Conservation (phyloP, 2,888 invertebrate species). For the Uloborus plumipes region DNA sequence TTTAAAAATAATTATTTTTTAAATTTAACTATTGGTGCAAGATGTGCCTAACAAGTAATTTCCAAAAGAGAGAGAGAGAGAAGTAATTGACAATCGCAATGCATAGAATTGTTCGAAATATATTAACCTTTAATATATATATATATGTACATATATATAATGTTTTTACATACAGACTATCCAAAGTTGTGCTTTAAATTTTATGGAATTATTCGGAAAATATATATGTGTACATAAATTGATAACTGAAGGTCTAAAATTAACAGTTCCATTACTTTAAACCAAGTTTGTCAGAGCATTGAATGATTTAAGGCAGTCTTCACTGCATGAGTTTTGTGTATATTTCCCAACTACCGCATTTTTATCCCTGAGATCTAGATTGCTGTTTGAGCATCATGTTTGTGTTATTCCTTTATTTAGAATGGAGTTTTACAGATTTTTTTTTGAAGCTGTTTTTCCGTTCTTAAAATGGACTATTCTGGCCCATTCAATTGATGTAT, state of each 20-base stretch:
- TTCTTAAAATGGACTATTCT: not conserved
- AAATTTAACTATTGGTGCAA: too few species aligned
- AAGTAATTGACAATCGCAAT: not conserved
- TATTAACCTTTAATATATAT: not conserved
- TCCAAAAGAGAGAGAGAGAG: too few species aligned
- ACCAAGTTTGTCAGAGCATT: not conserved
- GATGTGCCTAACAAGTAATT: too few species aligned
- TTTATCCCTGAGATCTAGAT: too few species aligned
- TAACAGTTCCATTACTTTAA: not conserved
- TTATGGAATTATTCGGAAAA: not conserved
- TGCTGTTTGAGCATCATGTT: too few species aligned
- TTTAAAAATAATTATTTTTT: too few species aligned
- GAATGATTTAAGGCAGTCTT: too few species aligned
- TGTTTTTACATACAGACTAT: not conserved
- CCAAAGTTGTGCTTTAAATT: not conserved
- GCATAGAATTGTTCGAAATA: not conserved
- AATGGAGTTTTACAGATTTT: not conserved
- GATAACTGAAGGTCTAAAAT: constrained; percentile 2
- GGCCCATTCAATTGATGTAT: too few species aligned
- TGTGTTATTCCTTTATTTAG: too few species aligned
- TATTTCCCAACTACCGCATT: too few species aligned
- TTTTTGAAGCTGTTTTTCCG: not conserved
- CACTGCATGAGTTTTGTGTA: too few species aligned
- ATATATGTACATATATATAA: not conserved
- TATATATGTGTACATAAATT: not conserved